Evolutionary conservation across 2,113 vertebrate genomes (phyloP).

Genomic region (Dascyllus trimaculatus): DNA sequence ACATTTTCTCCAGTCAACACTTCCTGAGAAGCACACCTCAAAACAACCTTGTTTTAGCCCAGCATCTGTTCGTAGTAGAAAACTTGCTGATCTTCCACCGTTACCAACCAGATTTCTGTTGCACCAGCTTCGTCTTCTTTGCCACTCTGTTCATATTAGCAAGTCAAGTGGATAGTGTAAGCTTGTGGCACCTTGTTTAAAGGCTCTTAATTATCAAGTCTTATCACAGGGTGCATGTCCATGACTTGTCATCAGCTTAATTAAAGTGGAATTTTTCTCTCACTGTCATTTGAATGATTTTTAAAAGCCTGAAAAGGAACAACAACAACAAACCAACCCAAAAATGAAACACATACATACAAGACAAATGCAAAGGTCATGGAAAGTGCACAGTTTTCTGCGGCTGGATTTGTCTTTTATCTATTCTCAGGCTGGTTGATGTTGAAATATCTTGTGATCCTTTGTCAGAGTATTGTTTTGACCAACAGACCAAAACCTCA

Average conservation of each 20-base stretch:
- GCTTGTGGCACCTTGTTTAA: background rate
- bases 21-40: slow-evolving; percentile 8
- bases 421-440: too few relatives aligned
- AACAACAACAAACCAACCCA: too few relatives aligned
- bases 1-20: too few relatives aligned
- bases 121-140: background rate
- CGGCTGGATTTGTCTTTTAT: too few relatives aligned
- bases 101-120: background rate
- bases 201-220: background rate
- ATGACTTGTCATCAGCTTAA: background rate
- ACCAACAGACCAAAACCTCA: too few relatives aligned
- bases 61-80: slow-evolving; percentile 1
- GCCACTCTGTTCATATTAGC: background rate
- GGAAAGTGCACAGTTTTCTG: too few relatives aligned
- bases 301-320: too few relatives aligned
- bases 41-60: background rate
- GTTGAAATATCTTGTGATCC: too few relatives aligned
- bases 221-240: background rate
- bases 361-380: too few relatives aligned
- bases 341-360: too few relatives aligned
- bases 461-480: too few relatives aligned
- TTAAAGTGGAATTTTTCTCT: background rate
- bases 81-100: background rate
- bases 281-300: too few relatives aligned
- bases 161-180: background rate